Conservation (phyloP, 1,140 invertebrate genomes). For the Colletes latitarsis region DNA sequence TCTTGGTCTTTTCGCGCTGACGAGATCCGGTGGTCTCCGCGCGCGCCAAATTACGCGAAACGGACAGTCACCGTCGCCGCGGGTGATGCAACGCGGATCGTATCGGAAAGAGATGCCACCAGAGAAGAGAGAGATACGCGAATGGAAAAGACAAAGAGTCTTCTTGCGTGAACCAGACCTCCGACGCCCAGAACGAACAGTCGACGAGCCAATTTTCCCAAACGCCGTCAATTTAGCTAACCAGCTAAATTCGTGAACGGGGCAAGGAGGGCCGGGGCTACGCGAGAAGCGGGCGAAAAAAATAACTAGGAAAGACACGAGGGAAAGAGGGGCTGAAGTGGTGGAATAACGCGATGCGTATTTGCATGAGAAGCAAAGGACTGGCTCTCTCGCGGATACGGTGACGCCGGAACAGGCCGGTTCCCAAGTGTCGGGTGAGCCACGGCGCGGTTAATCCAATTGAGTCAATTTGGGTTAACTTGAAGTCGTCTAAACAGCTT, state of each 20-base stretch:
- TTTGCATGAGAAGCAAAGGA: conserved; percentile 80
- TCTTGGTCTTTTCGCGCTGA: conserved; percentile 26
- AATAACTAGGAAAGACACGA: conserved; percentile 48
- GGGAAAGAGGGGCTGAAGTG: conserved; percentile 47
- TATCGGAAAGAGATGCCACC: conserved; percentile 4
- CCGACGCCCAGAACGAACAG: conserved; percentile 33
- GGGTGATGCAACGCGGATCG: conserved; percentile 28
- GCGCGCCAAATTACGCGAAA: conserved; percentile 31
- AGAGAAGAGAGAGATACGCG: not conserved
- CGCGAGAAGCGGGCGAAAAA: conserved; percentile 52
- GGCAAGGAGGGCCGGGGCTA: conserved; percentile 57
- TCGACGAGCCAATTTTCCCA: conserved; percentile 67
- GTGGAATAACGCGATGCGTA: conserved; percentile 68
- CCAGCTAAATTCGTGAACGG: conserved; percentile 66
- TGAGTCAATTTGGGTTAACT: conserved; percentile 81
- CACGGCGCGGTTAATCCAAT: conserved; percentile 80
- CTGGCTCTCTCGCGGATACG: conserved; percentile 68
- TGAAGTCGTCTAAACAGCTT: conserved; percentile 81
- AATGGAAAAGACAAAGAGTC: conserved; percentile 20
- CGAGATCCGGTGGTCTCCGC: conserved; percentile 16
- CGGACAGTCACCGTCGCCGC: conserved; percentile 27
- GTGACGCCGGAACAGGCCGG: conserved; percentile 71
- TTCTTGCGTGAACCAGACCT: conserved; percentile 32
- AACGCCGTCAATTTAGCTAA: conserved; percentile 67
- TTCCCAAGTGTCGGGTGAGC: conserved; percentile 80